Evolutionary conservation across 2,888 invertebrate genomes (phyloP).

Genomic region (Tinea trinotella): DNA sequence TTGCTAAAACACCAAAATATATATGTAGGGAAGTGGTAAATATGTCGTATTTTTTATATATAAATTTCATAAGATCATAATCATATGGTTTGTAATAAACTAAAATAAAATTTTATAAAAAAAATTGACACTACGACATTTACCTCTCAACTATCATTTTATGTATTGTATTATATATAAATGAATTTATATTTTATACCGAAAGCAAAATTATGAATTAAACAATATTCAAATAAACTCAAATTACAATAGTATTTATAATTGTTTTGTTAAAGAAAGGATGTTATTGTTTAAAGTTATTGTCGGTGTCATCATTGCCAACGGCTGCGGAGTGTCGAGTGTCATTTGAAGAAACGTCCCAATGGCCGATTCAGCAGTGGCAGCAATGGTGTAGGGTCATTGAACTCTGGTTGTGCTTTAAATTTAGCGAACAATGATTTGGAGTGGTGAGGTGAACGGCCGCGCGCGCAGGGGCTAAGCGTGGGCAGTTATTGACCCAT

Average conservation of each 20-base stretch:
- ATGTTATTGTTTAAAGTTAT: slow-evolving; percentile 1
- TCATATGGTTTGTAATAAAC: too few species aligned
- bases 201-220: not conserved
- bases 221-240: not conserved
- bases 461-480: slow-evolving; percentile 66
- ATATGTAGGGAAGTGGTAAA: too few species aligned
- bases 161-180: too few species aligned
- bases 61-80: too few species aligned
- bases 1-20: too few species aligned
- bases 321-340: slow-evolving; percentile 45
- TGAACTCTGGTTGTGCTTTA: slow-evolving; percentile 38
- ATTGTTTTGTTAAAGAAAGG: slow-evolving; percentile 8
- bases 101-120: too few species aligned
- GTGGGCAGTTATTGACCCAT: slow-evolving; percentile 73
- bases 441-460: slow-evolving; percentile 70
- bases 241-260: not conserved
- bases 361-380: slow-evolving; percentile 1
- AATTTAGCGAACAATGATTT: slow-evolving; percentile 72
- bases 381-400: slow-evolving; percentile 9
- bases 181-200: not conserved
- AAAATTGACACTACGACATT: too few species aligned
- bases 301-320: slow-evolving; percentile 6
- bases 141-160: too few species aligned
- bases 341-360: slow-evolving; percentile 56
- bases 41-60: too few species aligned